Evolutionary conservation across 2,797 vertebrate species (phyloP).

Genomic region (Streptopelia turtur): DNA sequence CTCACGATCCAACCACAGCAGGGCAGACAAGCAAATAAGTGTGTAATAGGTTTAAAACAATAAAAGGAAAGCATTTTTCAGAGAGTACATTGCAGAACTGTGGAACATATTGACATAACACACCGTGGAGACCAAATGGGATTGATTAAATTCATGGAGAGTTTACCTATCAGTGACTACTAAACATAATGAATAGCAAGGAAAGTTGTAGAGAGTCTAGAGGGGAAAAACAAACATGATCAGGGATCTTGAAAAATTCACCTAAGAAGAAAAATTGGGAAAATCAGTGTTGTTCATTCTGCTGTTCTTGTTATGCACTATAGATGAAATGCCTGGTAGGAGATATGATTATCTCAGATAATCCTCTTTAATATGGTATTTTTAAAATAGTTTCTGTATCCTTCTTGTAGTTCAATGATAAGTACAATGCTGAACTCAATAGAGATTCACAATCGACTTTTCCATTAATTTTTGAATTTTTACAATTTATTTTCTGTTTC

Average conservation of each 20-base stretch:
- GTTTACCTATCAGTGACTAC: not conserved
- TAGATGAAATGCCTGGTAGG: not conserved
- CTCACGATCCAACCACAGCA: not conserved
- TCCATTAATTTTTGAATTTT: not conserved
- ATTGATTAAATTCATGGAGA: not conserved
- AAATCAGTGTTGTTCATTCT: not conserved
- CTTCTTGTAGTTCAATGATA: not conserved
- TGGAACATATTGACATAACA: not conserved
- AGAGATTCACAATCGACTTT: not conserved
- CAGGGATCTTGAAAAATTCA: not conserved
- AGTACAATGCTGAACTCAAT: not conserved
- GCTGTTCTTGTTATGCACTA: not conserved
- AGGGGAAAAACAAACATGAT: not conserved
- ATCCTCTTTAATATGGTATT: not conserved
- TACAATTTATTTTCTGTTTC: not conserved
- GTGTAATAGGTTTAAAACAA: conserved; percentile 20
- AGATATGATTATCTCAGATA: not conserved
- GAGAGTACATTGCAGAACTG: not conserved
- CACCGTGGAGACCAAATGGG: not conserved
- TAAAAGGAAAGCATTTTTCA: conserved; percentile 12
- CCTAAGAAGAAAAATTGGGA: not conserved
- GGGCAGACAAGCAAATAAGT: conserved; percentile 11
- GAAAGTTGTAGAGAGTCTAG: not conserved
- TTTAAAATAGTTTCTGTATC: not conserved
- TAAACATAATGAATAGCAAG: not conserved